Evolutionary conservation across 2,113 vertebrate genomes (phyloP).

Genomic region (Chauna torquata): DNA sequence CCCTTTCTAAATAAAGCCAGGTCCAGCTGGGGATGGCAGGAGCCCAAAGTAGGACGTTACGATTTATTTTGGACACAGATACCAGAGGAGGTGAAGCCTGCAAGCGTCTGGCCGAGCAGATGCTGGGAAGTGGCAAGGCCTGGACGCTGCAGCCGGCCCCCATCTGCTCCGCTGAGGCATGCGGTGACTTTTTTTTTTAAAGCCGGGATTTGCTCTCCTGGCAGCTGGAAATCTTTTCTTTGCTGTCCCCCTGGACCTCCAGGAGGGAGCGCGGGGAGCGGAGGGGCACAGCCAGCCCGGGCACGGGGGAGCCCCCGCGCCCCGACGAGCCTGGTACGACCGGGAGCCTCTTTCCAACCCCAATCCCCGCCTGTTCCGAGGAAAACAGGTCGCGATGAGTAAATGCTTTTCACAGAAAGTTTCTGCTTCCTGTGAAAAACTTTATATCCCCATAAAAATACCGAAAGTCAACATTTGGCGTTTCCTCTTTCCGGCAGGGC

Average conservation of each 20-base stretch:
- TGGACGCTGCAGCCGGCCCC: background rate
- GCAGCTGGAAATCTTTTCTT: background rate
- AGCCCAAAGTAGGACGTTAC: background rate
- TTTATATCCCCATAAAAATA: conserved; percentile 39
- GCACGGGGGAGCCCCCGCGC: background rate
- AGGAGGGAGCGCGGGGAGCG: too few species aligned
- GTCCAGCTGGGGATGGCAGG: conserved; percentile 16
- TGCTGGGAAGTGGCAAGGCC: background rate
- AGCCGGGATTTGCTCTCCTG: background rate
- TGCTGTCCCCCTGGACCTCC: too few species aligned
- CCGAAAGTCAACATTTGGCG: background rate
- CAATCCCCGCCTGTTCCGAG: background rate
- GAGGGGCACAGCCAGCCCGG: too few species aligned
- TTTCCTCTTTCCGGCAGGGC: background rate
- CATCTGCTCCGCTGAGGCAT: background rate
- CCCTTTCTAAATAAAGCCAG: background rate
- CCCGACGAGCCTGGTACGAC: background rate
- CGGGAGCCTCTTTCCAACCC: background rate
- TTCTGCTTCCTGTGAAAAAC: conserved; percentile 21
- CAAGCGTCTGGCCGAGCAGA: background rate
- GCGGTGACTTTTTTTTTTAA: too few species aligned
- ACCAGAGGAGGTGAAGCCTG: conserved; percentile 3
- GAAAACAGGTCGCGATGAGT: background rate
- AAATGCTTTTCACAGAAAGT: background rate
- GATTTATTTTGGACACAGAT: background rate